Evolutionary conservation across 1,140 invertebrate species (phyloP).

Genomic region (Drosophila sucinea): DNA sequence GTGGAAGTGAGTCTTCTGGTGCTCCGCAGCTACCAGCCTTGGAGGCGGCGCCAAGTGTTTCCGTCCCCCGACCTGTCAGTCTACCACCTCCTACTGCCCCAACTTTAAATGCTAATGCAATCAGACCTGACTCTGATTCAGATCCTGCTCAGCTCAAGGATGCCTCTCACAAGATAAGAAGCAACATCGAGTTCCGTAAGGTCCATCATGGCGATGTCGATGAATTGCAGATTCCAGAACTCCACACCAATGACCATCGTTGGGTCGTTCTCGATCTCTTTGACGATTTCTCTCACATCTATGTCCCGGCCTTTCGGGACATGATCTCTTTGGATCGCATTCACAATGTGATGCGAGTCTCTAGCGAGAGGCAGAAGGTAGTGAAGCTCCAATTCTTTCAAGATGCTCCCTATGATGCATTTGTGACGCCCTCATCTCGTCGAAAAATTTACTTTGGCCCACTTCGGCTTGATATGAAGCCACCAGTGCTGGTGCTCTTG

Average conservation of each 20-base stretch:
- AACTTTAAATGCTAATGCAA: not conserved
- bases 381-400: conserved; percentile 72
- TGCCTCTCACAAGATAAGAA: conserved; percentile 37
- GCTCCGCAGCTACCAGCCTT: not conserved
- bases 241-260: conserved; percentile 52
- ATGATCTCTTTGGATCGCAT: conserved; percentile 73
- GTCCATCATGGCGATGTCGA: conserved; percentile 57
- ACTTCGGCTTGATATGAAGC: conserved; percentile 43
- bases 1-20: not conserved
- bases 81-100: not conserved
- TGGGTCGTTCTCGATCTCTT: conserved; percentile 75
- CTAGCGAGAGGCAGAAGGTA: conserved; percentile 60
- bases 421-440: conserved; percentile 60
- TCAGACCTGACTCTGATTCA: not conserved
- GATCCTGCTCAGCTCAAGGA: not conserved
- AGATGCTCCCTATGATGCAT: conserved; percentile 70
- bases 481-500: conserved; percentile 66
- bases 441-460: conserved; percentile 79
- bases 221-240: conserved; percentile 60
- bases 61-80: not conserved
- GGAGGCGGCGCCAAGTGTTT: too few species aligned
- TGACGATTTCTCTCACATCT: conserved; percentile 81
- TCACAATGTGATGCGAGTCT: conserved; percentile 61
- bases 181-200: conserved; percentile 72
- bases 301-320: conserved; percentile 68